Base-by-base conservation (phyloP, 2,797 vertebrate species). In the Alouatta caraya region DNA sequence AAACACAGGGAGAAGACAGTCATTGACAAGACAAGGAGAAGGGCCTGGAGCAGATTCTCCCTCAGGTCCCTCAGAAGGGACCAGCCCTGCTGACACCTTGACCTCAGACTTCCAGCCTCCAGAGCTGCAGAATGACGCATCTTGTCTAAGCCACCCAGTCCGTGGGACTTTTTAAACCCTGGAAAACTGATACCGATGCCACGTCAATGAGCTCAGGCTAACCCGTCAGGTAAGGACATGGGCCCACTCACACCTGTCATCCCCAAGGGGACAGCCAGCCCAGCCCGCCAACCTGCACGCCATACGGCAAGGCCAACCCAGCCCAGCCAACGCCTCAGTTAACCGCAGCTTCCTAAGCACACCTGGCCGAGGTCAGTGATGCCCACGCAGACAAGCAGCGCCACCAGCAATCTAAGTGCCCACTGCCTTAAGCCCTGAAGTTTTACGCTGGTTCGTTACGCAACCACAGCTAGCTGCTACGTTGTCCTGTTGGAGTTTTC, bases 41-140 rank as follows among this genome's bases (percentile, higher is more conserved):
- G 52, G 50, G 48, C 72, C 37, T 24, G 17, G 11, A 67, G 8
- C 7, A 46, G 7, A 64, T 6, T 24, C 22, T 50, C 10, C 8
- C 4, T 37, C 72, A 19, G 15, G 10, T 39, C 24, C 17, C 14
- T 76, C 26, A 76, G 42, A 76, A 46, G 42, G 42, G 15, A 28
- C 30, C 75, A 22, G 11, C 28, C 21, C n/a, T 17, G 11, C 4
- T 39, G 75, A 13, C 14, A 46, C 17, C 30, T 44, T 5, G 14
- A 26, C 19, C 12, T 70, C 39, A 37, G 52, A 33, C 52, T 55
- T 46, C 1, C 28, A 55, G 70, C 15, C 37, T 52, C 19, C 30
- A 17, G 48, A 57, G 30, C 17, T 0, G 1, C 1, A 14, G n/a
- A 11, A 19, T 2, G 6, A 8, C n/a, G 17, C 33, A 37, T 46